phyloP scores from a whole-genome alignment of 1,140 invertebrate genomes.

The Thaumetopoea pityocampa region DNA sequence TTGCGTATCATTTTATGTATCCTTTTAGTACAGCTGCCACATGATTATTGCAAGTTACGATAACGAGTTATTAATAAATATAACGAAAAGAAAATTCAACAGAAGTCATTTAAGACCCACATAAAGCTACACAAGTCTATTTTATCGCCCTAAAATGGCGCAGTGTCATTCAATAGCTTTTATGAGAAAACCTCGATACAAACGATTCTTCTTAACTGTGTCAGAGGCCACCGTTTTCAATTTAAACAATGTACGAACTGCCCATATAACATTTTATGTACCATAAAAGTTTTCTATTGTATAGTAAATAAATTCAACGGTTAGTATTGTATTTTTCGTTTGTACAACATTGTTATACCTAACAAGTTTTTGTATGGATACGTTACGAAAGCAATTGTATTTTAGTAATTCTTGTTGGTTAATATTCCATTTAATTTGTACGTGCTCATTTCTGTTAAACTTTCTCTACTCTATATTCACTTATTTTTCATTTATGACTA shows the following conservation, averaged over 20 bases:
- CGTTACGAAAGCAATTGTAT: too few species aligned
- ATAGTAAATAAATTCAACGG: slow-evolving; percentile 10
- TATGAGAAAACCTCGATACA: slow-evolving; percentile 6
- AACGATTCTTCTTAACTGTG: slow-evolving; percentile 6
- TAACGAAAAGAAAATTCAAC: not conserved
- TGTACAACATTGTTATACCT: slow-evolving; percentile 11
- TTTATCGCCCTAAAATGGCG: slow-evolving; percentile 2
- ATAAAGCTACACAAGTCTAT: not conserved
- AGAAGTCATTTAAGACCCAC: too few species aligned
- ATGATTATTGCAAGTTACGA: too few species aligned
- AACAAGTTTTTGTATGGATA: too few species aligned
- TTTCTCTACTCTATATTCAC: too few species aligned
- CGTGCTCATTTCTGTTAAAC: too few species aligned
- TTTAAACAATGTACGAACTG: slow-evolving; percentile 14
- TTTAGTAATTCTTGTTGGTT: too few species aligned
- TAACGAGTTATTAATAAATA: too few species aligned
- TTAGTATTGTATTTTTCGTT: slow-evolving; percentile 12
- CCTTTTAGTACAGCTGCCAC: too few species aligned
- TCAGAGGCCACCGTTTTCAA: slow-evolving; percentile 13
- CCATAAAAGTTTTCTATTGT: slow-evolving; percentile 8
- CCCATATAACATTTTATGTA: slow-evolving; percentile 15
- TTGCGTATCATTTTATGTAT: too few species aligned
- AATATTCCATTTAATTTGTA: too few species aligned
- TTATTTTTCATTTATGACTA: too few species aligned
- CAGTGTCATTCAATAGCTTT: slow-evolving; percentile 12